phyloP scores from a whole-genome alignment of 2,113 vertebrate species.

The Percopsis transmontana region DNA sequence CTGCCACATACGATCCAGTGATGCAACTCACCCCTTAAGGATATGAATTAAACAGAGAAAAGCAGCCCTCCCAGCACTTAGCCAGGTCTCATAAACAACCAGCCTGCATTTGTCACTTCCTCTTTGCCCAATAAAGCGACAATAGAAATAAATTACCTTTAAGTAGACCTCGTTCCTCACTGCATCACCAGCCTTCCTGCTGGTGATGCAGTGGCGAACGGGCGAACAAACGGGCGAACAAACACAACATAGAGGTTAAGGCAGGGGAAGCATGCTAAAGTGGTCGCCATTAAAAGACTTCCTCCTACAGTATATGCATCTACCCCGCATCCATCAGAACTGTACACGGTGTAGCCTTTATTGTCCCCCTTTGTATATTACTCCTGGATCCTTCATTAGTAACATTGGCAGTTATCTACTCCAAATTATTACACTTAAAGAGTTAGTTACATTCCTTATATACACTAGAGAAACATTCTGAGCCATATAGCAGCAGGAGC shows the following conservation, averaged over 20 bases:
- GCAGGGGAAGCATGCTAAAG: too few species aligned
- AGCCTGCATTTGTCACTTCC: constrained; percentile 73
- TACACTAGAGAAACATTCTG: too few species aligned
- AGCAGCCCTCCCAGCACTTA: constrained; percentile 68
- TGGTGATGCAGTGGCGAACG: neutral
- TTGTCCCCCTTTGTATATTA: too few species aligned
- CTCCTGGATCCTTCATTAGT: too few species aligned
- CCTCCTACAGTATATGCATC: too few species aligned
- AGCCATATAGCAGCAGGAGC: neutral
- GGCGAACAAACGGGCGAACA: neutral
- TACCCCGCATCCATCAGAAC: too few species aligned
- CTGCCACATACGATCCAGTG: constrained; percentile 61
- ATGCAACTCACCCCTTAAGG: constrained; percentile 65
- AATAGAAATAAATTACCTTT: constrained; percentile 72
- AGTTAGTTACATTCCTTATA: too few species aligned
- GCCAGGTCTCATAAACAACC: constrained; percentile 72
- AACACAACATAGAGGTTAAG: too few species aligned
- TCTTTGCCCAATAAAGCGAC: constrained; percentile 69
- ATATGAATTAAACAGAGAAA: constrained; percentile 74
- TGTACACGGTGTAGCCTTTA: too few species aligned
- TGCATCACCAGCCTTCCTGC: constrained; percentile 26
- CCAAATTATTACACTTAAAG: too few species aligned
- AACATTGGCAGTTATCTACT: too few species aligned
- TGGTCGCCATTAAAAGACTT: too few species aligned
- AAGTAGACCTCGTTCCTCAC: constrained; percentile 58